A percentile compares a stretch with the other conserved stretches of the same genome.
phyloP scores from a whole-genome alignment of 2,888 invertebrate species.

The Eupithecia tripunctaria region DNA sequence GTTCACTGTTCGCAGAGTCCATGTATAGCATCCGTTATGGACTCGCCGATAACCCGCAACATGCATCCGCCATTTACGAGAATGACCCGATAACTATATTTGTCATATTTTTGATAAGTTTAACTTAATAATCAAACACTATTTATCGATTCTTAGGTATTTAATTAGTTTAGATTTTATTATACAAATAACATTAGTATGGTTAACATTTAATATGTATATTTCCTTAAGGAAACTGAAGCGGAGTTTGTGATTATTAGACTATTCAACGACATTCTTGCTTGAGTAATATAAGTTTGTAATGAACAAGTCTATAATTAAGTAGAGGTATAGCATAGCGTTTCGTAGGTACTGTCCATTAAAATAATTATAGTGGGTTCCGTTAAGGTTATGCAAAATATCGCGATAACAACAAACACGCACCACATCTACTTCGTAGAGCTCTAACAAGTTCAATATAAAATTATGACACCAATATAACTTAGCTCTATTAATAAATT shows the following conservation, averaged over 20 bases:
- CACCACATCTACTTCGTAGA: slow-evolving; percentile 17
- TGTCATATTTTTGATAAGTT: slow-evolving; percentile 17
- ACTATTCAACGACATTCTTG: slow-evolving; percentile 17
- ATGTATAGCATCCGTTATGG: slow-evolving; percentile 66
- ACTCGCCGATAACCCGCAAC: slow-evolving; percentile 55
- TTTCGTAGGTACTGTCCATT: slow-evolving; percentile 24
- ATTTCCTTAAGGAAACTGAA: slow-evolving; percentile 36
- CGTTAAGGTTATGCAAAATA: slow-evolving; percentile 21
- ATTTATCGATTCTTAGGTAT: background rate
- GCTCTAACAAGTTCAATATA: slow-evolving; percentile 9
- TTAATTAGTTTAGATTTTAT: slow-evolving; percentile 46
- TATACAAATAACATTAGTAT: slow-evolving; percentile 62
- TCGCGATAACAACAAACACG: slow-evolving; percentile 18
- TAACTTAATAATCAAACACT: slow-evolving; percentile 6
- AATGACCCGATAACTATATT: slow-evolving; percentile 45
- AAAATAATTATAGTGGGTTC: slow-evolving; percentile 20
- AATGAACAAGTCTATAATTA: slow-evolving; percentile 10
- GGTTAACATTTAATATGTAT: slow-evolving; percentile 38
- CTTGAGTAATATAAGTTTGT: slow-evolving; percentile 3
- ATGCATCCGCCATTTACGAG: slow-evolving; percentile 69
- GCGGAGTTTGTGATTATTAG: slow-evolving; percentile 25
- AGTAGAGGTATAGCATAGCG: slow-evolving; percentile 10
- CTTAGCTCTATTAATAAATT: slow-evolving; percentile 30
- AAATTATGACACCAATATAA: slow-evolving; percentile 20
- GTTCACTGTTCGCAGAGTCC: slow-evolving; percentile 74